These are phyloP conservation scores for Monarcha castaneiventris DNA, from an alignment of 2,113 vertebrate species.

Conservation along the genomic window DNA sequence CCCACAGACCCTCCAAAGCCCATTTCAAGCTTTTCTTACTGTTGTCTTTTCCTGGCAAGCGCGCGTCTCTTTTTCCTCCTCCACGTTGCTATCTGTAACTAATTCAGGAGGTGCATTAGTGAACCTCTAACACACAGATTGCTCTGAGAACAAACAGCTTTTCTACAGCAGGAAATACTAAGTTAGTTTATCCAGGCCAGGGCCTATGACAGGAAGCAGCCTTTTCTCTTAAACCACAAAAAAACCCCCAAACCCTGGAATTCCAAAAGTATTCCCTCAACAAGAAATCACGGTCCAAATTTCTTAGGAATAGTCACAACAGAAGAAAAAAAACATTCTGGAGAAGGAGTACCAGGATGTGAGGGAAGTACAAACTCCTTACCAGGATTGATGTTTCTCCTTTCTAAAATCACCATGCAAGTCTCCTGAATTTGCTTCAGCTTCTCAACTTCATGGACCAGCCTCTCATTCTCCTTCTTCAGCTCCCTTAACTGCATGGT, in stretches of 20 bases:
- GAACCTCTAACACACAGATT: background rate
- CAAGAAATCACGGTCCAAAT: background rate
- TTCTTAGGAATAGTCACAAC: background rate
- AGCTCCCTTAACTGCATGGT: background rate
- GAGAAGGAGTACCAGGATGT: background rate
- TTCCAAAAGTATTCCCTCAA: background rate
- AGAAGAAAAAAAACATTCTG: background rate
- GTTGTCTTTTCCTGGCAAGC: conserved; percentile 33
- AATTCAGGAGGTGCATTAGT: background rate
- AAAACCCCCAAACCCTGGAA: background rate
- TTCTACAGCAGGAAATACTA: background rate
- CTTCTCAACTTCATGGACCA: conserved; percentile 68
- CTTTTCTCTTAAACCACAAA: background rate
- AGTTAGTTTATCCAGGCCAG: background rate
- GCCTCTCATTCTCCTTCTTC: conserved; percentile 15
- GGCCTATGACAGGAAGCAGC: background rate
- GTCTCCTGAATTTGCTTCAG: conserved; percentile 71
- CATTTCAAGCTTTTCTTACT: conserved; percentile 46
- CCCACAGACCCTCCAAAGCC: background rate
- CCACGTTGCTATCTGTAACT: conserved; percentile 58
- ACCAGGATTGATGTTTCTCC: conserved; percentile 70
- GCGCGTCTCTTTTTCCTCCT: background rate
- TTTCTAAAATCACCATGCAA: conserved; percentile 71
- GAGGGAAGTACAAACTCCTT: background rate
- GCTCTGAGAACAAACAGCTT: background rate